These are phyloP conservation scores for Zeus faber DNA, from an alignment of 2,113 vertebrate genomes.

Conservation along the genomic window DNA sequence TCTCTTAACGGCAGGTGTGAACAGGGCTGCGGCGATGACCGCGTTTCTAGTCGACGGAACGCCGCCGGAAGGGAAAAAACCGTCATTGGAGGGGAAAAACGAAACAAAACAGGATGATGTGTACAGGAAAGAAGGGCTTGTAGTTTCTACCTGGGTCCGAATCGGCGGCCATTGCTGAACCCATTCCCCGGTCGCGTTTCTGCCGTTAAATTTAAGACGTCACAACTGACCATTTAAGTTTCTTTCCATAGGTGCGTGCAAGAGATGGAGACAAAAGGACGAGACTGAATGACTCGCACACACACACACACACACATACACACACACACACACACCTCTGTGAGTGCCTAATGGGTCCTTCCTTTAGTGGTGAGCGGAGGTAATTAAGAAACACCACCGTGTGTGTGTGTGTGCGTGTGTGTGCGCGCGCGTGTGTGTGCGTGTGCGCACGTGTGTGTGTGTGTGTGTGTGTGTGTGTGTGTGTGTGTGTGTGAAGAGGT, in stretches of 20 bases:
- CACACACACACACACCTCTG: neutral
- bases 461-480: constrained; percentile 26
- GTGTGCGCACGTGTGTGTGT: neutral
- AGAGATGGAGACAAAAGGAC: neutral
- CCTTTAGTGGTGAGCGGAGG: constrained; percentile 49
- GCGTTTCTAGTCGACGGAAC: no score
- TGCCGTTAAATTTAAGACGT: neutral
- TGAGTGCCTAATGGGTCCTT: constrained; percentile 33
- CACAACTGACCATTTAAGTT: neutral
- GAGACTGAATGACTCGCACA: constrained; percentile 8
- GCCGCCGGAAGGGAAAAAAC: no score
- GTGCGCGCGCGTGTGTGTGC: constrained; percentile 19
- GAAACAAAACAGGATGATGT: no score
- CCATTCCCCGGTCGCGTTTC: no score
- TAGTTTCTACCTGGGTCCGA: no score
- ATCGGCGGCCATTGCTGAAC: no score
- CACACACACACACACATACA: constrained; percentile 19
- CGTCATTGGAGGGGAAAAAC: no score
- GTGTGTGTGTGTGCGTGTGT: constrained; percentile 30
- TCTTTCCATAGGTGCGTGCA: neutral
- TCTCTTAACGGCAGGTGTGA: no score
- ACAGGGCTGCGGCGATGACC: no score
- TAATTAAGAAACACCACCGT: constrained; percentile 69
- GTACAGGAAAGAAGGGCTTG: no score
- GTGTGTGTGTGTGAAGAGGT: neutral